Evolutionary conservation across 2,797 vertebrate species (phyloP).

Genomic region (Hoplostethus atlanticus): DNA sequence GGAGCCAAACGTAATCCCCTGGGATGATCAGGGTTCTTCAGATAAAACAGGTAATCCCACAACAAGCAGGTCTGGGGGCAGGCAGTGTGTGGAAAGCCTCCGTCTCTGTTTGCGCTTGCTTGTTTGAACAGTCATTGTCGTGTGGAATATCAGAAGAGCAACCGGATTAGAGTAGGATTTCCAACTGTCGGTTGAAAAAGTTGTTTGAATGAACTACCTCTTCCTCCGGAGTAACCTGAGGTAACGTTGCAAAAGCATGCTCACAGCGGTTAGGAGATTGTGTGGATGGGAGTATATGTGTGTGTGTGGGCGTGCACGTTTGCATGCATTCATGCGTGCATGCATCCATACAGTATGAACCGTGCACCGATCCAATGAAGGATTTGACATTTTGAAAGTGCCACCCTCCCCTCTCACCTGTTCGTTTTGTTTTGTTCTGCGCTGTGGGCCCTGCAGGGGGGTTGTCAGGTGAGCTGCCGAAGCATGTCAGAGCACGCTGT

Average conservation of each 20-base stretch:
- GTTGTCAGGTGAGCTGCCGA: constrained; percentile 42
- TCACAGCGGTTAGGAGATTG: not conserved
- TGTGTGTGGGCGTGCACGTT: not conserved
- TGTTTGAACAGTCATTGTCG: constrained; percentile 46
- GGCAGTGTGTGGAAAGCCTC: constrained; percentile 18
- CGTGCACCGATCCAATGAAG: constrained; percentile 5
- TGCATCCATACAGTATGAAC: constrained; percentile 7
- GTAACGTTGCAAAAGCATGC: not conserved
- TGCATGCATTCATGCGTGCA: constrained; percentile 1
- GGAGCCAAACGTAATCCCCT: not conserved
- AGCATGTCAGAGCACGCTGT: constrained; percentile 63
- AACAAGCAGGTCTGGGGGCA: constrained; percentile 52
- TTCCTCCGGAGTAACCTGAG: not conserved
- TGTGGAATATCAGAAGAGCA: constrained; percentile 32
- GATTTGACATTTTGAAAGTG: not conserved
- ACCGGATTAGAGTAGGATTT: constrained; percentile 63
- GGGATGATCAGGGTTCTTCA: constrained; percentile 1
- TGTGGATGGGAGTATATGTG: not conserved
- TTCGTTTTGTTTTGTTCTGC: constrained; percentile 33
- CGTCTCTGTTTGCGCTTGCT: not conserved
- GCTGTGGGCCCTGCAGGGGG: constrained; percentile 54
- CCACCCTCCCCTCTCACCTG: constrained; percentile 8
- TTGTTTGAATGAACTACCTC: constrained; percentile 1
- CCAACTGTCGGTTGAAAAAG: constrained; percentile 48
- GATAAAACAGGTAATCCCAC: constrained; percentile 37